Percentiles rank a stretch among this genome's conserved stretches.
Conservation (phyloP, 2,888 invertebrate genomes). For the Agonopterix alstromeriana region DNA sequence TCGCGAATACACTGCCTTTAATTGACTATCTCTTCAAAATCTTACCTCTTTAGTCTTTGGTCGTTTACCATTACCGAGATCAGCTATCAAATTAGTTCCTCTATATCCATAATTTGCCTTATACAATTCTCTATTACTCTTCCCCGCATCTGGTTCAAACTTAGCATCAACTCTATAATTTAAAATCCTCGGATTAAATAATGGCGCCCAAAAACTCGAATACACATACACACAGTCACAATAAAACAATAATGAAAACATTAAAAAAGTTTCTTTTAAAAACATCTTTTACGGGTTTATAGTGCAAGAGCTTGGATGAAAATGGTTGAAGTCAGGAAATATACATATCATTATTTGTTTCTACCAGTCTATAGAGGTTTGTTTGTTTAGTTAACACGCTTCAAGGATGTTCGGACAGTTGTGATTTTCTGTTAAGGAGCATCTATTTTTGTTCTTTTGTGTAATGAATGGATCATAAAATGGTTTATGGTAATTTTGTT, state of each 20-base stretch:
- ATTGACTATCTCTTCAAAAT: too few species aligned
- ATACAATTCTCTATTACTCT: slow-evolving; percentile 30
- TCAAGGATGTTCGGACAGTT: slow-evolving; percentile 23
- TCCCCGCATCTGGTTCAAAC: slow-evolving; percentile 42
- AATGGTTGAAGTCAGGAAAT: slow-evolving; percentile 22
- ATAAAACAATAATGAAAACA: slow-evolving; percentile 17
- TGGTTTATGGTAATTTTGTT: background rate
- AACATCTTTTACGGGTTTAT: slow-evolving; percentile 10
- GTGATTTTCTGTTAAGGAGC: background rate
- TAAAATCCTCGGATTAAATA: slow-evolving; percentile 46
- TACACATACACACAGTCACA: slow-evolving; percentile 32
- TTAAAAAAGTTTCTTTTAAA: slow-evolving; percentile 18
- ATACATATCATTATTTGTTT: background rate
- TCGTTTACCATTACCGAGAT: slow-evolving; percentile 49
- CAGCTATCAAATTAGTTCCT: slow-evolving; percentile 46
- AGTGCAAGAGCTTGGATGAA: slow-evolving; percentile 7
- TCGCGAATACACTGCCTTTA: too few species aligned
- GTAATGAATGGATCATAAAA: background rate
- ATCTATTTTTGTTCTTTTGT: background rate
- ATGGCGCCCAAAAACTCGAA: slow-evolving; percentile 64
- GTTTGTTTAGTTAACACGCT: slow-evolving; percentile 24
- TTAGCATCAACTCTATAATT: slow-evolving; percentile 49
- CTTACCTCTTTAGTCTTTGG: too few species aligned
- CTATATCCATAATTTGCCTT: slow-evolving; percentile 36
- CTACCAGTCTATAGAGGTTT: slow-evolving; percentile 15